Percentiles rank a stretch among this genome's conserved stretches.
phyloP scores from a whole-genome alignment of 2,797 vertebrate genomes.

The Sebastiscus albofasciatus region DNA sequence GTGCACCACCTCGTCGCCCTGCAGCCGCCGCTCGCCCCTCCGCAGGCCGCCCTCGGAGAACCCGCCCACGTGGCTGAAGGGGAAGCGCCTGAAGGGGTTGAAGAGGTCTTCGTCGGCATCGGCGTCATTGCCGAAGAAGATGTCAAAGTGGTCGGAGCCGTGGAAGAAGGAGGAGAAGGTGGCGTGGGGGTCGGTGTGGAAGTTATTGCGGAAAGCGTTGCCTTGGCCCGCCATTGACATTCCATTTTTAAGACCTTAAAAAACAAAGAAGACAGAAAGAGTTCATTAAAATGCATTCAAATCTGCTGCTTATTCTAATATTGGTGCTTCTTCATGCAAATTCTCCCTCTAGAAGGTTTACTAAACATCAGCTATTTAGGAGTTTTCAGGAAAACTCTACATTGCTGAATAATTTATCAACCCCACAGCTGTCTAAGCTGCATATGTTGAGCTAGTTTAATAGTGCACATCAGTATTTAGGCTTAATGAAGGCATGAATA shows the following conservation, averaged over 20 bases:
- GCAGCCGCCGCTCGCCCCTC: conserved; percentile 75
- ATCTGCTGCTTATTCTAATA: neutral
- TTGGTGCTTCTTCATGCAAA: neutral
- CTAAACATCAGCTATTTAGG: neutral
- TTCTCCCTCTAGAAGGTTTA: neutral
- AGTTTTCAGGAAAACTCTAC: conserved; percentile 27
- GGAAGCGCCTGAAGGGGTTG: conserved; percentile 89
- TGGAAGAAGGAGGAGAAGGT: conserved; percentile 92
- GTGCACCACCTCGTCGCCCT: conserved; percentile 87
- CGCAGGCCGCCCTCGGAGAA: conserved; percentile 68
- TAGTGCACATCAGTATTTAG: conserved; percentile 13
- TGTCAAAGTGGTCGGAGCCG: conserved; percentile 91
- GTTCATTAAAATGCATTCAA: neutral
- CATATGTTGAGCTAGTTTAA: conserved; percentile 23
- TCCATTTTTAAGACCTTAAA: conserved; percentile 76
- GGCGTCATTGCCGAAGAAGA: conserved; percentile 90
- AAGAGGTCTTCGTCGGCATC: conserved; percentile 90
- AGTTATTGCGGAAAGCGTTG: conserved; percentile 88
- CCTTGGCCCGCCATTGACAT: conserved; percentile 66
- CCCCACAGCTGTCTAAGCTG: conserved; percentile 35
- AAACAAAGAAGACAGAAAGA: conserved; percentile 13
- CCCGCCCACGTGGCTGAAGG: conserved; percentile 85
- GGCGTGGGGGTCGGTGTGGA: conserved; percentile 89
- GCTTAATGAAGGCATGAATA: conserved; percentile 31
- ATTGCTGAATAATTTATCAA: conserved; percentile 61